Percentiles rank a stretch among this genome's conserved stretches.
Conservation (phyloP, 2,113 vertebrate genomes). For the Vanacampus margaritifer region DNA sequence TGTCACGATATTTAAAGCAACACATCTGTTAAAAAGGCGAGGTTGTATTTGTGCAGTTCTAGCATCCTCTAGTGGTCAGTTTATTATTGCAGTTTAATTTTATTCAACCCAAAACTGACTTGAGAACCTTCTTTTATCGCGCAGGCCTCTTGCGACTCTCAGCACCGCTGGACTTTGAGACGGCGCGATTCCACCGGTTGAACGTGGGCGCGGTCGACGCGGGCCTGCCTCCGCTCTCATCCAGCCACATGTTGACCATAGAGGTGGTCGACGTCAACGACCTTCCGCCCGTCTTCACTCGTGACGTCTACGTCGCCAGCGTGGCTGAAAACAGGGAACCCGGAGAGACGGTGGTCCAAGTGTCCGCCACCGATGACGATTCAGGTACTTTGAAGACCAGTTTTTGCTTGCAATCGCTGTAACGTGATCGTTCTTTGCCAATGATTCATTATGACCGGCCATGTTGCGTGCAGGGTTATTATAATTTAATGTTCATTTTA, state of each 20-base stretch:
- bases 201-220: constrained; percentile 76
- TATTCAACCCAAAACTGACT: background rate
- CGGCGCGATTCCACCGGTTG: constrained; percentile 68
- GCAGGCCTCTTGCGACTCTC: constrained; percentile 79
- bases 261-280: constrained; percentile 85
- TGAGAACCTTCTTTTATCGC: background rate
- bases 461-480: too few species aligned
- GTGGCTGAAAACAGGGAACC: constrained; percentile 81
- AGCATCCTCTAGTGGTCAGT: too few species aligned
- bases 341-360: constrained; percentile 73
- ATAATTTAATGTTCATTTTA: too few species aligned
- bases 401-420: too few species aligned
- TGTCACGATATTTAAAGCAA: too few species aligned
- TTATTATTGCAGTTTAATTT: too few species aligned
- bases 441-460: too few species aligned
- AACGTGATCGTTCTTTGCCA: too few species aligned
- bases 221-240: constrained; percentile 75
- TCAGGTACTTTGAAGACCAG: constrained; percentile 70
- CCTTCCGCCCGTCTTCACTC: constrained; percentile 74
- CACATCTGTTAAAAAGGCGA: too few species aligned
- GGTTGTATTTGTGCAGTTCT: too few species aligned
- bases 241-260: constrained; percentile 81
- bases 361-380: constrained; percentile 82
- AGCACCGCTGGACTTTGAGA: constrained; percentile 78
- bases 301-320: constrained; percentile 70